Base-by-base conservation (phyloP, 1,140 invertebrate genomes). In the Cydia fagiglandana region DNA sequence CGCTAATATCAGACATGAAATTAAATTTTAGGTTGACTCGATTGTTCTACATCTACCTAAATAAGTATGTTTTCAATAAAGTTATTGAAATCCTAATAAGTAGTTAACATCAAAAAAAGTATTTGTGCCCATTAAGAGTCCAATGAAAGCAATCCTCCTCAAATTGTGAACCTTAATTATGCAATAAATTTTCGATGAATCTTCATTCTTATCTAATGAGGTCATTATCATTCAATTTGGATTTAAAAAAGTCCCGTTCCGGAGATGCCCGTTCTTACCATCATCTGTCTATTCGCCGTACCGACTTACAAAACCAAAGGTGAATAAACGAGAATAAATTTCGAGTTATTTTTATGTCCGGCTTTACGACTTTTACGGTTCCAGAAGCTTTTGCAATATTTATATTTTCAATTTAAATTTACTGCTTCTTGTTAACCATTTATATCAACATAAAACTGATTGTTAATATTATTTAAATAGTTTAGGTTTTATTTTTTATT, bases 311-410 rank as follows among this genome's bases (percentile, higher is more conserved):
- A 17, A 70, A 70, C 66, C 66, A 45, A 70, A 41, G 34, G 66
- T 70, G 66, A 70, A 68, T n/a, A 17, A 68, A 70, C 66, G 66
- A 45, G 34, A 45, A 70, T 70, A 70, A 70, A 70, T 41, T 70
- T 70, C n/a, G 66, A n/a, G 34, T 70, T 70, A 70, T 70, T 70
- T 70, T 70, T 70, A 70, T 45, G 66, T 70, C 34, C 66, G 66
- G 15, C 4, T 45, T 41, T 70, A 70, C 34, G 66, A 70, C 34
- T 24, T 70, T 70, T 70, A 70, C 66, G 66, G 1, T 12, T 70
- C 34, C 66, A 70, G 66, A 30, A 70, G 66, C 66, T 70, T 70
- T 70, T 38, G 64, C 34, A 45, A 68, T 68, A 68, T 68, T 70
- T 70, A 41, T 70, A 70, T 70, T 70, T 66, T 70, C 34, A 41